Base-by-base conservation (phyloP, 2,888 invertebrate genomes). In the Linnaemya tessellans region DNA sequence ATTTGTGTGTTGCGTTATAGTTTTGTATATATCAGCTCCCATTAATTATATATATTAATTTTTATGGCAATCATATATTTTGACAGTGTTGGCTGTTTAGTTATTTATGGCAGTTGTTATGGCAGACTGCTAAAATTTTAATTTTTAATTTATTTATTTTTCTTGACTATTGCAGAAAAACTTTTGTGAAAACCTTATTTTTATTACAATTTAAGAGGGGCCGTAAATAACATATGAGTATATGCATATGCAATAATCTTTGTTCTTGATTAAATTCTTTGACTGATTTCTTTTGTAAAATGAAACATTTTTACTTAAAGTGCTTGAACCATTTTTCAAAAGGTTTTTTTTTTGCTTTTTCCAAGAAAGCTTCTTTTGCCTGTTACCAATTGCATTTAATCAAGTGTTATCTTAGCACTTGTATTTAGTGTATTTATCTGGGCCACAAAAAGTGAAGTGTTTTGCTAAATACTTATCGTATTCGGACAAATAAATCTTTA, bases 391-490 rank as follows among this genome's bases (percentile, higher is more conserved):
- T 22, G 35, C 8, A 41, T 1, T 38, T 22, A n/a, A 5, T 41
- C 43, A n/a, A 43, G 51, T 43, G 64, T 65, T 65, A 30, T 64
- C 54, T 54, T 54, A n/a, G 54, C 54, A 25, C 22, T 15, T 43
- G 11, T 46, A 18, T 20, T 18, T 25, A 25, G 35, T n/a, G 41
- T 9, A 41, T 54, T 56, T 30, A 56, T 51, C 18, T 41, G 41
- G 25, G 22, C 15, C 46, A 25, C 8, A 20, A 15, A 3, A 22
- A 20, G 41, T 43, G 70, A 56, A 56, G 35, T 20, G 9, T 15
- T 25, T 43, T 30, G 30, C 5, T 30, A 30, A 30, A 2, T 30
- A 3, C 30, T 35, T 35, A 20, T 15, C 15, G n/a, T 25, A 46
- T 46, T 7, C 15, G 41, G 11, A 10, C 11, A 1, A 10, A 46